These are phyloP conservation scores for Centroberyx gerrardi DNA, from an alignment of 2,797 vertebrate genomes.

Conservation along the genomic window DNA sequence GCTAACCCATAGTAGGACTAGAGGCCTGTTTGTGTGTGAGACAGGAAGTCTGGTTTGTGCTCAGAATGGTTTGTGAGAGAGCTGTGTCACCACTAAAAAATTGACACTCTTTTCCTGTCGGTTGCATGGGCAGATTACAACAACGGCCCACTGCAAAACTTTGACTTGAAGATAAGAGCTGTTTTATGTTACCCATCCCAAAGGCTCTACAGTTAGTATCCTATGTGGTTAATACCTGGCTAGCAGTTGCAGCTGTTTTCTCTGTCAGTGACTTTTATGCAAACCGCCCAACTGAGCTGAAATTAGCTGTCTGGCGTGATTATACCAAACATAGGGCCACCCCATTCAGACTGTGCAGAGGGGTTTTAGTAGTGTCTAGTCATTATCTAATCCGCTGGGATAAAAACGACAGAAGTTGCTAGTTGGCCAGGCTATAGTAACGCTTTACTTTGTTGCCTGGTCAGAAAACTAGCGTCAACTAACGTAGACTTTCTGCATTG, in stretches of 20 bases:
- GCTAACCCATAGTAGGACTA: background rate
- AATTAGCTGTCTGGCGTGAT: background rate
- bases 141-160: background rate
- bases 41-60: slow-evolving; percentile 80
- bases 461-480: too few species aligned
- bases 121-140: background rate
- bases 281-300: background rate
- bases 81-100: slow-evolving; percentile 63
- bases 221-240: background rate
- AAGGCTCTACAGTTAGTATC: background rate
- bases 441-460: too few species aligned
- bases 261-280: background rate
- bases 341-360: too few species aligned
- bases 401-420: too few species aligned
- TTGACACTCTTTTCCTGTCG: slow-evolving; percentile 6
- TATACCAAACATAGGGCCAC: too few species aligned
- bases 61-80: slow-evolving; percentile 47
- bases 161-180: background rate
- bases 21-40: slow-evolving; percentile 44
- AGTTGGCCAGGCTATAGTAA: too few species aligned
- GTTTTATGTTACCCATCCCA: background rate
- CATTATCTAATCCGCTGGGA: too few species aligned
- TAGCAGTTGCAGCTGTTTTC: background rate
- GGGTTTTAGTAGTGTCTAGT: too few species aligned
- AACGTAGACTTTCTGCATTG: too few species aligned